A percentile compares a stretch with the other conserved stretches of the same genome.
Conservation (phyloP, 2,113 vertebrate species). For the Spizaetus ornatus region DNA sequence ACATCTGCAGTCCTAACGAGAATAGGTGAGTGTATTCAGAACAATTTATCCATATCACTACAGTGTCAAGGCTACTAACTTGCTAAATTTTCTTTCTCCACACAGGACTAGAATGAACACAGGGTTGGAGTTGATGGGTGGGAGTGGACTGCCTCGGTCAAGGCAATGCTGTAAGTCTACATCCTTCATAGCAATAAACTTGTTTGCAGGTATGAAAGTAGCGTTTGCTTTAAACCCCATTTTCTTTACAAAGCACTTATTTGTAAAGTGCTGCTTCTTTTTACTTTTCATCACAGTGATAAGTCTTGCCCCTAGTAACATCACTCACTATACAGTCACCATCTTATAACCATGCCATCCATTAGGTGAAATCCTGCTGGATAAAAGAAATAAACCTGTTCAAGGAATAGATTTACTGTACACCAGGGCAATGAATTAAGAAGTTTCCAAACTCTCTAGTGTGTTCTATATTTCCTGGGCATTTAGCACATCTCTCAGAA, state of each 20-base stretch:
- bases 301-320: conserved; percentile 5
- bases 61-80: not conserved
- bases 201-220: not conserved
- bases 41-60: not conserved
- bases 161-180: not conserved
- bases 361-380: conserved; percentile 46
- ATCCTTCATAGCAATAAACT: not conserved
- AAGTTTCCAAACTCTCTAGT: conserved; percentile 13
- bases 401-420: conserved; percentile 57
- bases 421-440: conserved; percentile 41
- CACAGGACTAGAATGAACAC: not conserved
- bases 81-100: not conserved
- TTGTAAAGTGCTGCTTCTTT: not conserved
- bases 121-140: not conserved
- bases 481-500: conserved; percentile 48
- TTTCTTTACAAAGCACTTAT: not conserved
- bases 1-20: not conserved
- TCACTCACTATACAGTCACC: conserved; percentile 27
- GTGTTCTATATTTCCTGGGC: conserved; percentile 38
- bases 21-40: not conserved
- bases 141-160: not conserved
- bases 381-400: conserved; percentile 67
- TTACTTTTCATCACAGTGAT: conserved; percentile 31
- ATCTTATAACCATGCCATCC: conserved; percentile 35
- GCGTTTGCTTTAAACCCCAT: not conserved